Percentiles rank a stretch among this genome's conserved stretches.
Conservation (phyloP, 2,113 vertebrate species). For the Syngnathus scovelli region DNA sequence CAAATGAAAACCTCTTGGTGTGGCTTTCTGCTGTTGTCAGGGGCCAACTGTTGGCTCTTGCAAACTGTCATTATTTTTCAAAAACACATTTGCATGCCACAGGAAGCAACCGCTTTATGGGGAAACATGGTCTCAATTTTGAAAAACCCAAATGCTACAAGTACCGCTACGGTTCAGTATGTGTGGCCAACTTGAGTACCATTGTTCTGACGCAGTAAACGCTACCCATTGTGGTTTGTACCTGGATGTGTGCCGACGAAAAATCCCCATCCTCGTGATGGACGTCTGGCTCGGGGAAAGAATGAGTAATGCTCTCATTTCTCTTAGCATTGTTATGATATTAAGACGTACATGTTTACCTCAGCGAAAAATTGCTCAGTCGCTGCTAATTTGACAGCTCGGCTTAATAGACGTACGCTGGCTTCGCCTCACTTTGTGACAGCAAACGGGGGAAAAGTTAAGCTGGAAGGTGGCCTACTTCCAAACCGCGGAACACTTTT, state of each 20-base stretch:
- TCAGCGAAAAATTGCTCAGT: slow-evolving; percentile 17
- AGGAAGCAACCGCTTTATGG: slow-evolving; percentile 45
- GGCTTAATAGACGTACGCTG: background rate
- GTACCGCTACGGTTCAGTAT: slow-evolving; percentile 43
- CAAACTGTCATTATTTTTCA: slow-evolving; percentile 12
- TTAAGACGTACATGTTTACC: slow-evolving; percentile 21
- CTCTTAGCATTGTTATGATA: slow-evolving; percentile 5
- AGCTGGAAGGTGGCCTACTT: background rate
- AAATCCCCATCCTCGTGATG: slow-evolving; percentile 1
- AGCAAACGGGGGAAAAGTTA: background rate
- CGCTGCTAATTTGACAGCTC: slow-evolving; percentile 5
- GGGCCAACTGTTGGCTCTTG: slow-evolving; percentile 5
- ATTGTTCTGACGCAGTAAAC: slow-evolving; percentile 44
- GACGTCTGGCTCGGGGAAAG: slow-evolving; percentile 29
- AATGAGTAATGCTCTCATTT: slow-evolving; percentile 30
- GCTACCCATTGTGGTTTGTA: slow-evolving; percentile 28
- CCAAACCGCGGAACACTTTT: background rate
- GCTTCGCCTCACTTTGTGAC: background rate
- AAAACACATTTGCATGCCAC: slow-evolving; percentile 28
- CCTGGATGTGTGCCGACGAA: slow-evolving; percentile 23
- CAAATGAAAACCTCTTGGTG: slow-evolving; percentile 24
- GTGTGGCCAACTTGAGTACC: slow-evolving; percentile 35
- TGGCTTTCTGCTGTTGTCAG: slow-evolving; percentile 24
- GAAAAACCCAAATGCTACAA: slow-evolving; percentile 42
- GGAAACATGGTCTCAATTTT: slow-evolving; percentile 53